phyloP scores from a whole-genome alignment of 2,113 vertebrate genomes.

The Candoia aspera region DNA sequence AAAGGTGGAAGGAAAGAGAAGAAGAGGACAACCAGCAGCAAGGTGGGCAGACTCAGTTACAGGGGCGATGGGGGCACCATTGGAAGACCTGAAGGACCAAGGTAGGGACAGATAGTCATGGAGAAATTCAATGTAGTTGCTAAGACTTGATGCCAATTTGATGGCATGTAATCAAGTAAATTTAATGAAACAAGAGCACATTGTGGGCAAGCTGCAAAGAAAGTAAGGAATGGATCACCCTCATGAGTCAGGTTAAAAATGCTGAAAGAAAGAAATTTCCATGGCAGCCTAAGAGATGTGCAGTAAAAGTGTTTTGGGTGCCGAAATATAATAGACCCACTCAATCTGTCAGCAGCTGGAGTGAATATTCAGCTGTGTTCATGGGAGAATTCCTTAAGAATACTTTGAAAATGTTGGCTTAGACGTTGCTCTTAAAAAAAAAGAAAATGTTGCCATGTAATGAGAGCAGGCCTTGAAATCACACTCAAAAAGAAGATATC shows the following conservation, averaged over 20 bases:
- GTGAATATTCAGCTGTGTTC: slow-evolving; percentile 4
- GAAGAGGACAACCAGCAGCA: background rate
- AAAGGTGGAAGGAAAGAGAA: background rate
- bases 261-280: no score
- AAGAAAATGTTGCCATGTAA: background rate
- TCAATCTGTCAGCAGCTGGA: slow-evolving; percentile 1
- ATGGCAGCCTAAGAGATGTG: background rate
- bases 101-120: background rate
- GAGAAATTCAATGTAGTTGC: background rate
- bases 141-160: background rate
- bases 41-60: background rate
- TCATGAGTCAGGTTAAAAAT: background rate
- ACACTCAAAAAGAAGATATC: background rate
- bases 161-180: background rate
- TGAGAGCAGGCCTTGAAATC: background rate
- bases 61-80: background rate
- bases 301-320: background rate
- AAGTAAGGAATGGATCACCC: background rate
- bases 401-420: background rate
- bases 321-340: background rate
- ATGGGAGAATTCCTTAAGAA: background rate
- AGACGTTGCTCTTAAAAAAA: background rate
- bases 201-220: background rate
- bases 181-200: background rate
- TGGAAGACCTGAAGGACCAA: background rate